Conservation (phyloP, 1,140 invertebrate species). For the Magallana angulata region DNA sequence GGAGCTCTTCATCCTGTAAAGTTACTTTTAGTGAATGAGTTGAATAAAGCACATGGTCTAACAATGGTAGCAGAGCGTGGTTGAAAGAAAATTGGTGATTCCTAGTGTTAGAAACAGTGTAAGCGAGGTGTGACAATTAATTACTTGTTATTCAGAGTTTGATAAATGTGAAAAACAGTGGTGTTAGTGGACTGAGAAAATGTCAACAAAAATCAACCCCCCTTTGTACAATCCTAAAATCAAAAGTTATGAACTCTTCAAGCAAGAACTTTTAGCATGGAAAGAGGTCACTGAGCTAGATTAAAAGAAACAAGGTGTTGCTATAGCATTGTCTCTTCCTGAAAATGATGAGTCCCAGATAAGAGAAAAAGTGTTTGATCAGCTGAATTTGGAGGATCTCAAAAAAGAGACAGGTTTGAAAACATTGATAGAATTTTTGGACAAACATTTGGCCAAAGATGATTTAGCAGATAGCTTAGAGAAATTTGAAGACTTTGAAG, state of each 20-base stretch:
- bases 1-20: too few species aligned
- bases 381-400: conserved; percentile 52
- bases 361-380: conserved; percentile 57
- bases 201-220: conserved; percentile 48
- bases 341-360: conserved; percentile 53
- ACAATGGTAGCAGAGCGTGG: conserved; percentile 38
- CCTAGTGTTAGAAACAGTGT: conserved; percentile 11
- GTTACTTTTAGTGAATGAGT: too few species aligned
- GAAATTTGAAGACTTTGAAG: conserved; percentile 62
- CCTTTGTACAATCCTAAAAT: conserved; percentile 29
- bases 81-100: not conserved
- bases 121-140: not conserved
- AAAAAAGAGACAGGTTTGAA: conserved; percentile 53
- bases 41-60: too few species aligned
- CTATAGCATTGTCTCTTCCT: conserved; percentile 51
- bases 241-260: conserved; percentile 54
- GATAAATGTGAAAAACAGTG: too few species aligned
- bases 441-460: conserved; percentile 56
- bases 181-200: not conserved
- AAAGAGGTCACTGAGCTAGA: conserved; percentile 53
- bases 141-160: not conserved
- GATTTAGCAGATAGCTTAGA: conserved; percentile 45
- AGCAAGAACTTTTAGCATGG: conserved; percentile 54
- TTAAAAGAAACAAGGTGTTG: conserved; percentile 54
- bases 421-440: conserved; percentile 51